Evolutionary conservation across 2,113 vertebrate genomes (phyloP).

Genomic region (Trematomus loennbergii): DNA sequence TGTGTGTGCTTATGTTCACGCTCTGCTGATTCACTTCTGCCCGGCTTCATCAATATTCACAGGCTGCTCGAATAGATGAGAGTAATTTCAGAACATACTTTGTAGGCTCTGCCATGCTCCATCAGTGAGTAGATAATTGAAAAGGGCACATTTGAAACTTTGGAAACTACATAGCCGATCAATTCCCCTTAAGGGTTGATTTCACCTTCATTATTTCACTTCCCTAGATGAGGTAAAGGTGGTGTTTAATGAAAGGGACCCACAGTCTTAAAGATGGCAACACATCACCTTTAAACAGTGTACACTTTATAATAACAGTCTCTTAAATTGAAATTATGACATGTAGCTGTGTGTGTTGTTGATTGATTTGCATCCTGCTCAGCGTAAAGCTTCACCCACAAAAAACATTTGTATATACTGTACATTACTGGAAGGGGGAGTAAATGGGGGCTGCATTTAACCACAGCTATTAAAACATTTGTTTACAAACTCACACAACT

Average conservation of each 20-base stretch:
- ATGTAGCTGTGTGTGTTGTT: neutral
- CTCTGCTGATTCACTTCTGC: conserved; percentile 22
- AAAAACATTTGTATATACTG: no score
- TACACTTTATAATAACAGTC: neutral
- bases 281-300: neutral
- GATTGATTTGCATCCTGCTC: neutral
- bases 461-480: no score
- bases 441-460: no score
- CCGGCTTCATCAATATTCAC: conserved; percentile 43
- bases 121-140: conserved; percentile 29
- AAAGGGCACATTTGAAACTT: conserved; percentile 12
- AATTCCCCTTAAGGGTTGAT: neutral
- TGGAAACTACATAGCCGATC: neutral
- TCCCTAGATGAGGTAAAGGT: neutral
- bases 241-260: neutral
- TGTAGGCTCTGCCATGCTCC: conserved; percentile 5
- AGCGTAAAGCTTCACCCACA: no score
- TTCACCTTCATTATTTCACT: neutral
- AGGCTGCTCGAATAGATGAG: conserved; percentile 28
- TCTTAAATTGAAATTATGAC: neutral
- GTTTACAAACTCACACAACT: no score
- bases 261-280: neutral
- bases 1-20: conserved; percentile 10
- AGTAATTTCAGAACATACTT: conserved; percentile 23
- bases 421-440: no score